A percentile compares a stretch with the other conserved stretches of the same genome.
Evolutionary conservation across 2,888 invertebrate genomes (phyloP).

Genomic region (Epicampocera succincta): DNA sequence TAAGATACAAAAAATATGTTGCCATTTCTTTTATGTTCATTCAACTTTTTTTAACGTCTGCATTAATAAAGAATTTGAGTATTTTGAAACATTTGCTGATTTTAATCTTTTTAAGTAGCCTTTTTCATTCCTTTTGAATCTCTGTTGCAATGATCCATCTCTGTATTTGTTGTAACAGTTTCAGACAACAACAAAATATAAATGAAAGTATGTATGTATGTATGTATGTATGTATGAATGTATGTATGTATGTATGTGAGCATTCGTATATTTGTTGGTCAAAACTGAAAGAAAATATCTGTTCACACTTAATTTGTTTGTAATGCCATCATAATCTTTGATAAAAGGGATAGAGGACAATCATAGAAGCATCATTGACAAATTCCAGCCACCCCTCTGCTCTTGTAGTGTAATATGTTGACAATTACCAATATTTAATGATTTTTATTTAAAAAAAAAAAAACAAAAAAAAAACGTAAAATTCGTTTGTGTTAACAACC

Average conservation of each 20-base stretch:
- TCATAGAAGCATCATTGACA: constrained; percentile 39
- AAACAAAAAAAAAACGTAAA: constrained; percentile 24
- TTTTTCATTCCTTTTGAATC: constrained; percentile 55
- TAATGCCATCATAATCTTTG: constrained; percentile 77
- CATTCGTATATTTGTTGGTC: constrained; percentile 57
- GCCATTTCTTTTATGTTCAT: constrained; percentile 21
- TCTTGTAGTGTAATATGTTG: constrained; percentile 63
- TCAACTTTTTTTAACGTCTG: constrained; percentile 28
- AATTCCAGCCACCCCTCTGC: constrained; percentile 40
- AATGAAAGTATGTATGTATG: too few species aligned
- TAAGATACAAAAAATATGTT: background rate
- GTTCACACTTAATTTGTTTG: constrained; percentile 80
- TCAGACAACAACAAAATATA: background rate
- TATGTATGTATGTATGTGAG: constrained; percentile 51
- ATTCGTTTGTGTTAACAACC: constrained; percentile 42
- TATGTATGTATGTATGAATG: background rate
- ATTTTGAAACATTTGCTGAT: constrained; percentile 70
- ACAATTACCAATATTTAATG: constrained; percentile 67
- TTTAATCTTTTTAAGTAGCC: constrained; percentile 73
- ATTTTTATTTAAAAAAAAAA: constrained; percentile 29
- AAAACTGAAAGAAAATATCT: constrained; percentile 65
- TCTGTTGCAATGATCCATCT: constrained; percentile 48
- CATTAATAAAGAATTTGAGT: constrained; percentile 29
- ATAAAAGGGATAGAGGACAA: constrained; percentile 68
- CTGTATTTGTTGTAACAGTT: constrained; percentile 49